These are phyloP conservation scores for Cyphomyrus plagiostoma DNA, from an alignment of 2,113 vertebrate genomes.

Conservation along the genomic window DNA sequence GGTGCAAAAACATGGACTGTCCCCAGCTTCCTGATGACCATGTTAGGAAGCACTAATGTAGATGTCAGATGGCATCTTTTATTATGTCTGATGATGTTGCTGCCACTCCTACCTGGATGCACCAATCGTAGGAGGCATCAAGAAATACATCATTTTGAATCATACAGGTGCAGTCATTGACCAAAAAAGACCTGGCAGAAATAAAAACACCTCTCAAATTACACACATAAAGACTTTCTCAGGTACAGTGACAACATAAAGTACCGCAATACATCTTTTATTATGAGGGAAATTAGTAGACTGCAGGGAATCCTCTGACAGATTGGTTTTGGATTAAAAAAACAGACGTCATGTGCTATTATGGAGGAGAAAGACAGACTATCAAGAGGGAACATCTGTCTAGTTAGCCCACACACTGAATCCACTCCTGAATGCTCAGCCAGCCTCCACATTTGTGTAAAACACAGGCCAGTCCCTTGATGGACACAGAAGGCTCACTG, in stretches of 20 bases:
- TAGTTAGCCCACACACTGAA: constrained; percentile 12
- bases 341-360: not conserved
- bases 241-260: not conserved
- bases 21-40: not conserved
- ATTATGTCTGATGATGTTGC: not conserved
- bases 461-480: not conserved
- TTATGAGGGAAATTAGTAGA: not conserved
- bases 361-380: not conserved
- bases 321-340: not conserved
- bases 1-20: not conserved
- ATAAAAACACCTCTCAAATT: not conserved
- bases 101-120: not conserved
- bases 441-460: not conserved
- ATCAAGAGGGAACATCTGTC: not conserved
- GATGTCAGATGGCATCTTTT: not conserved
- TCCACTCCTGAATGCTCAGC: not conserved
- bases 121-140: not conserved
- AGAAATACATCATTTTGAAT: not conserved
- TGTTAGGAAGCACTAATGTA: not conserved
- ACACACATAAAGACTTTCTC: not conserved
- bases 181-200: not conserved
- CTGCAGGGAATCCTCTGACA: not conserved
- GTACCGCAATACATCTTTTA: not conserved
- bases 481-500: not conserved
- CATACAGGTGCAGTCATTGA: not conserved